A percentile compares a stretch with the other conserved stretches of the same genome.
These are phyloP conservation scores for Drosophila kambysellisi DNA, from an alignment of 2,888 invertebrate species.

Conservation along the genomic window DNA sequence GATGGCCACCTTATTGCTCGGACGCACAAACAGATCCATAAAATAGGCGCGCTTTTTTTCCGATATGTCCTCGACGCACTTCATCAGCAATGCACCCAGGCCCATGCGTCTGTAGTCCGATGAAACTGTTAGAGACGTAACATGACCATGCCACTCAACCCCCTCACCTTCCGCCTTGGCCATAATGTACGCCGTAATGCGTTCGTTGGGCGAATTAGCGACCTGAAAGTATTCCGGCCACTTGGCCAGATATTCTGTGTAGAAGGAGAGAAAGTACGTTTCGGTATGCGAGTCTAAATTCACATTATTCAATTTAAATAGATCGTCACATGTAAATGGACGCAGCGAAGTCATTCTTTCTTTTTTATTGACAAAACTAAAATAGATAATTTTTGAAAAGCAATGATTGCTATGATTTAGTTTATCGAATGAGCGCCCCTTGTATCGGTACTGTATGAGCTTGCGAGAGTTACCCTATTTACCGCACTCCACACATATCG, in stretches of 20 bases:
- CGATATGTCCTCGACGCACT: slow-evolving; percentile 96
- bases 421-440: background rate
- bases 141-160: slow-evolving; percentile 99
- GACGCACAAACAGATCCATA: slow-evolving; percentile 99
- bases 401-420: background rate
- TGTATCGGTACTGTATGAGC: background rate
- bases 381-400: background rate
- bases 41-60: slow-evolving; percentile 98
- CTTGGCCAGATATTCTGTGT: slow-evolving; percentile 98
- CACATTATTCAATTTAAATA: slow-evolving; percentile 98
- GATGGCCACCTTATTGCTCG: slow-evolving; percentile 98
- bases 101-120: slow-evolving; percentile 97
- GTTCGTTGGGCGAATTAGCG: slow-evolving; percentile 97
- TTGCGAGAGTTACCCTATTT: slow-evolving; percentile 5
- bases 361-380: background rate
- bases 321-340: slow-evolving; percentile 96
- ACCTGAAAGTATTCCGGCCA: slow-evolving; percentile 99
- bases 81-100: slow-evolving; percentile 97
- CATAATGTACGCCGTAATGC: slow-evolving; percentile 99
- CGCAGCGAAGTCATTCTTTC: slow-evolving; percentile 94
- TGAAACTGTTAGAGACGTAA: slow-evolving; percentile 98
- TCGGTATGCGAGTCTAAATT: slow-evolving; percentile 99
- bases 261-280: slow-evolving; percentile 97
- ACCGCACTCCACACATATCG: slow-evolving; percentile 12
- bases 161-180: slow-evolving; percentile 98